phyloP scores from a whole-genome alignment of 2,888 invertebrate genomes.

The Escarpia spicata region DNA sequence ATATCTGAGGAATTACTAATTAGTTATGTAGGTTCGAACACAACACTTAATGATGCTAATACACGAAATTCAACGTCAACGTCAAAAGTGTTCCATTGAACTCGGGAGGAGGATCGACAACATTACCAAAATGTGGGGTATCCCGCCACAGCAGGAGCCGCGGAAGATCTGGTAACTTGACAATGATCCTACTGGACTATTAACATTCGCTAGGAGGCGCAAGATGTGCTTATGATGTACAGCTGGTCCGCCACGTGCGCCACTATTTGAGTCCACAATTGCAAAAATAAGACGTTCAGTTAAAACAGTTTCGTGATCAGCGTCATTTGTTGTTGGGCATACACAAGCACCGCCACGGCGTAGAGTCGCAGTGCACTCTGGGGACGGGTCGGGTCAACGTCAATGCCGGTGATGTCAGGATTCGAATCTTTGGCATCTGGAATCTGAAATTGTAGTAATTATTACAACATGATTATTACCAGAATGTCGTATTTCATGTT shows the following conservation, averaged over 20 bases:
- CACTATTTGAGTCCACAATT: background rate
- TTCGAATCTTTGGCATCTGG: background rate
- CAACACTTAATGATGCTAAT: too few species aligned
- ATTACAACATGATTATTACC: background rate
- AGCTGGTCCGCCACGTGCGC: background rate
- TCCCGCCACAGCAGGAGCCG: too few species aligned
- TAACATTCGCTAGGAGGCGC: background rate
- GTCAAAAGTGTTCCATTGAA: too few species aligned
- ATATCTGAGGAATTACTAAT: too few species aligned
- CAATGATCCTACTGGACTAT: too few species aligned
- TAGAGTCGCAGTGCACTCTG: background rate
- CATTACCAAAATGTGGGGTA: too few species aligned
- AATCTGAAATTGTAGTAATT: background rate
- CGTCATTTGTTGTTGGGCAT: background rate
- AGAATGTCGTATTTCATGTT: too few species aligned
- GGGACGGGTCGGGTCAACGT: background rate
- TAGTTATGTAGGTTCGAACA: too few species aligned
- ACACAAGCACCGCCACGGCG: background rate
- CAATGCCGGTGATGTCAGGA: background rate
- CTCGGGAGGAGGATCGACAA: too few species aligned
- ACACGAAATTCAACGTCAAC: too few species aligned
- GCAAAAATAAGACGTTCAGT: background rate
- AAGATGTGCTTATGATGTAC: background rate
- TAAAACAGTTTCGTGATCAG: background rate
- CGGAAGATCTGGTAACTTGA: too few species aligned